These are phyloP conservation scores for Girardinus metallicus DNA, from an alignment of 2,797 vertebrate genomes.

Conservation along the genomic window DNA sequence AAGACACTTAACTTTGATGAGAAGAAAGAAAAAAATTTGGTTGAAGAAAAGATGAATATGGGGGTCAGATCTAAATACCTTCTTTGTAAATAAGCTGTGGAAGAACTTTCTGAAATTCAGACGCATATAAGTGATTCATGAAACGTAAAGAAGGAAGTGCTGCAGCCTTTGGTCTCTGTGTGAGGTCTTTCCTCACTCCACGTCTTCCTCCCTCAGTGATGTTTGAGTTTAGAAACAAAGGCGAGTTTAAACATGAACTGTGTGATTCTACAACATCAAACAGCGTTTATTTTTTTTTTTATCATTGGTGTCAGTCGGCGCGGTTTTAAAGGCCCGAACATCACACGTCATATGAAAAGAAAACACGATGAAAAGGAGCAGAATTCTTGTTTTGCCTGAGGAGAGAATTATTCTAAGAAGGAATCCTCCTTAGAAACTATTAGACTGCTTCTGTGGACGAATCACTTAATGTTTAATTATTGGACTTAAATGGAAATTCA, in stretches of 20 bases:
- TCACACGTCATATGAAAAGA: neutral
- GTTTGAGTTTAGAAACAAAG: conserved; percentile 3
- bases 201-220: neutral
- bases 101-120: neutral
- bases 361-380: neutral
- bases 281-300: neutral
- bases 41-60: neutral
- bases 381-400: neutral
- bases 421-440: neutral
- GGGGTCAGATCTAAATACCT: neutral
- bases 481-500: conserved; percentile 14
- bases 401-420: neutral
- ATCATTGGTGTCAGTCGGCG: neutral
- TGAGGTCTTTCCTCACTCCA: neutral
- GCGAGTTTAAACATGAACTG: neutral
- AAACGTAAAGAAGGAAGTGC: neutral
- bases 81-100: neutral
- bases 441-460: neutral
- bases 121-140: neutral
- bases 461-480: neutral
- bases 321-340: neutral
- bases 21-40: neutral
- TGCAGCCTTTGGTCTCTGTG: conserved; percentile 1
- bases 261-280: conserved; percentile 2
- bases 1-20: neutral